A percentile compares a stretch with the other conserved stretches of the same genome.
Evolutionary conservation across 2,797 vertebrate genomes (phyloP).

Genomic region (Menidia menidia): DNA sequence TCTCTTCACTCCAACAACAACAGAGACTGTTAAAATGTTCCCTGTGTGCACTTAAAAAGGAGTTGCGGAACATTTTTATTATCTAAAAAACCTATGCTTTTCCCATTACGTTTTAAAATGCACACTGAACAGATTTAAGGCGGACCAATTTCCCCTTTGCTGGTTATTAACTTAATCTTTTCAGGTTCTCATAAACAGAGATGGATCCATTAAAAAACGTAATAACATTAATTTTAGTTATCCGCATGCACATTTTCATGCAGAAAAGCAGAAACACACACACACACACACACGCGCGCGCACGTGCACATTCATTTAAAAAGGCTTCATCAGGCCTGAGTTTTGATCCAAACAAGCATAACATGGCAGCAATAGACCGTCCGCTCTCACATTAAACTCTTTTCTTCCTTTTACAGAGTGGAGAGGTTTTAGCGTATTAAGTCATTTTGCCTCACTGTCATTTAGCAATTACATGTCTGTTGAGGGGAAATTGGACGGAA

Average conservation of each 20-base stretch:
- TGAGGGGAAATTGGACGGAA: slow-evolving; percentile 69
- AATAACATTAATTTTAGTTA: background rate
- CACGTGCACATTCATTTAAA: background rate
- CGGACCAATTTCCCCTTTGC: background rate
- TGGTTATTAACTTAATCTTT: background rate
- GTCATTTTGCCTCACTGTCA: slow-evolving; percentile 74
- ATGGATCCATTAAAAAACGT: too few relatives aligned
- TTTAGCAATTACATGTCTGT: slow-evolving; percentile 72
- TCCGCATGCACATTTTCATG: slow-evolving; percentile 7
- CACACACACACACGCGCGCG: too few relatives aligned
- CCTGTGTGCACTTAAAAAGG: slow-evolving; percentile 33
- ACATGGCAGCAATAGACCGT: slow-evolving; percentile 26
- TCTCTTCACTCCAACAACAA: slow-evolving; percentile 59
- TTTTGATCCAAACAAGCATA: slow-evolving; percentile 41
- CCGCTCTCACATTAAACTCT: slow-evolving; percentile 33
- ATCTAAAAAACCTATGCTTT: slow-evolving; percentile 25
- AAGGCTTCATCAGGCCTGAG: slow-evolving; percentile 20
- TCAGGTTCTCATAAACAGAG: background rate
- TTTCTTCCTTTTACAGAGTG: slow-evolving; percentile 34
- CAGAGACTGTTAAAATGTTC: slow-evolving; percentile 46
- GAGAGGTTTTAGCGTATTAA: slow-evolving; percentile 68
- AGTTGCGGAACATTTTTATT: slow-evolving; percentile 54
- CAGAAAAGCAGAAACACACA: slow-evolving; percentile 12
- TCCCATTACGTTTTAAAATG: slow-evolving; percentile 7
- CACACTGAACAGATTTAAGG: slow-evolving; percentile 11